Evolutionary conservation across 30 jellyfish, hydroid and myxozoan species (phyloP).

Genomic region (Aurelia sp.): DNA sequence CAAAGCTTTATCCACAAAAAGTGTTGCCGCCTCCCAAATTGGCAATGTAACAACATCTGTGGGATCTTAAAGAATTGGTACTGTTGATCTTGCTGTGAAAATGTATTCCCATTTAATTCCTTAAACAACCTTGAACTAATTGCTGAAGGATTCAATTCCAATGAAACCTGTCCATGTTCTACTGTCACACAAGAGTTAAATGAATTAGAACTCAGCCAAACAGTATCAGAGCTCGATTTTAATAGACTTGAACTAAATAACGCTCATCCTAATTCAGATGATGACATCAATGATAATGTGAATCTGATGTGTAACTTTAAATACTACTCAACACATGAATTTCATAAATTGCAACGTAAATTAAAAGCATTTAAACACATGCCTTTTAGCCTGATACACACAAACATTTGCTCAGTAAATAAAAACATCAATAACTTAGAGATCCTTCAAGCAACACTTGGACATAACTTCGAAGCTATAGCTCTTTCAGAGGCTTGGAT

Average conservation of each 20-base stretch:
- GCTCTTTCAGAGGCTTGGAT: slow-evolving; percentile 16
- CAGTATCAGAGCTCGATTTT: background rate
- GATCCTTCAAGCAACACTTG: background rate
- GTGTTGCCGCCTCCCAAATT: slow-evolving; percentile 1
- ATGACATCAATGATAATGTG: no score
- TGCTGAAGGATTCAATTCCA: background rate
- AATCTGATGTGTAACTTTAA: no score
- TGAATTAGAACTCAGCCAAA: background rate
- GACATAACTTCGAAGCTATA: background rate
- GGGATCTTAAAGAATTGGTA: slow-evolving; percentile 10
- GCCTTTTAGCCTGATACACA: background rate
- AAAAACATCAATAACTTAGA: background rate
- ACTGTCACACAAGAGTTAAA: background rate
- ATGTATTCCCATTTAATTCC: background rate
- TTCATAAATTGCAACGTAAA: no score
- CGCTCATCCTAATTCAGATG: no score
- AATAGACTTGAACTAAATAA: no score
- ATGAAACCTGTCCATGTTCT: background rate
- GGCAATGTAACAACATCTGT: background rate
- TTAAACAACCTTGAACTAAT: background rate
- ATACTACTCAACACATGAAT: no score
- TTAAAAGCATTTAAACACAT: no score
- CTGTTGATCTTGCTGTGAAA: slow-evolving; percentile 7
- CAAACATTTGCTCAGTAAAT: slow-evolving; percentile 13
- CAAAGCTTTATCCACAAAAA: background rate